Base-by-base conservation (phyloP, 2,113 vertebrate genomes). In the Hemichromis elongatus region DNA sequence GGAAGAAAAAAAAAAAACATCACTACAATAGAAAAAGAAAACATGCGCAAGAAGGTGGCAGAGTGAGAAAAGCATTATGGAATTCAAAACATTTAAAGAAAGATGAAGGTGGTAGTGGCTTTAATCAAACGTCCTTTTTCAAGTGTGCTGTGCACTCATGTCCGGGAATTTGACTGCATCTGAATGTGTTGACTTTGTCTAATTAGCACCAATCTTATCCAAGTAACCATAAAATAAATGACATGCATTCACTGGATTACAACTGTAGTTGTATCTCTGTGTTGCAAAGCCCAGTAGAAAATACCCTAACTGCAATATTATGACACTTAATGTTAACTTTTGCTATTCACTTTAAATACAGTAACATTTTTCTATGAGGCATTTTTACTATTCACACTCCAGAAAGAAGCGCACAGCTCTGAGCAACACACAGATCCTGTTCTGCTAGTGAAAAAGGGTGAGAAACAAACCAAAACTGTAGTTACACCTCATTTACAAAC, bases 1-100 rank as follows among this genome's bases (percentile, higher is more conserved):
- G 55, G 53, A 88, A 82, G 77, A 88, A 86, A 91, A 87, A 50
- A 88, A 82, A 77, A 88, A 86, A 91, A 87, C 55, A 83, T 83
- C 7, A 84, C 70, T 88, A 77, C 3, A 16, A 18, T 68, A 50
- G 21, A 45, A 47, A 21, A 68, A 80, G 53, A 70, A 45, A 57
- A 30, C 28, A 81, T 54, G 11, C 66, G 4, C 42, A 24, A 45
- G 10, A 78, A n/a, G 11, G 55, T n/a, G 13, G 13, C 45, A 52
- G 26, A 52, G 18, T 75, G 26, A 37, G 11, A 61, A 21, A 59
- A 79, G 42, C 21, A 11, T 73, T 53, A 75, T 18, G 59, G n/a
- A 83, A 80, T 57, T 50, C 52, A 80, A 30, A 77, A 82, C 66
- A 33, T 61, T 7, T 63, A 5, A 84, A 53, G 26, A 75, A 19